Evolutionary conservation across 1,140 invertebrate genomes (phyloP).

Genomic region (Cylas formicarius): DNA sequence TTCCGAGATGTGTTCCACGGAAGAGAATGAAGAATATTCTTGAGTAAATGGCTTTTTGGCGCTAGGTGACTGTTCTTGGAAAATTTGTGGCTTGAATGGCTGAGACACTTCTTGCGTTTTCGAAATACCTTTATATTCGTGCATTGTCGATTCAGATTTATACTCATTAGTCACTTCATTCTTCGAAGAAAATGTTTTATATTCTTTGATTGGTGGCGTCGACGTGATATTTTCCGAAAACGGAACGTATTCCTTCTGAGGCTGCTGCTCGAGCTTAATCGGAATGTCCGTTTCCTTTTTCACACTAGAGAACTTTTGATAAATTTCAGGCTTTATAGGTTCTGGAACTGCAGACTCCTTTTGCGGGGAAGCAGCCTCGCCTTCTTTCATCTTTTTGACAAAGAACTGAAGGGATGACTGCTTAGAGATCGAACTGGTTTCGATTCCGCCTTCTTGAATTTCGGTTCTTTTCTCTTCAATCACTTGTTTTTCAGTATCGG

Average conservation of each 20-base stretch:
- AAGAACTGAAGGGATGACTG: slow-evolving; percentile 42
- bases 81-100: slow-evolving; percentile 11
- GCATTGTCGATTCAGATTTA: slow-evolving; percentile 21
- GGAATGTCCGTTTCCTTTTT: slow-evolving; percentile 21
- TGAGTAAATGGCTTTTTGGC: slow-evolving; percentile 13
- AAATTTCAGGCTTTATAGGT: slow-evolving; percentile 35
- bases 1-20: slow-evolving; percentile 23
- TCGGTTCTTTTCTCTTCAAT: slow-evolving; percentile 30
- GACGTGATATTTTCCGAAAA: slow-evolving; percentile 21
- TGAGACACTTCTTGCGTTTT: slow-evolving; percentile 15
- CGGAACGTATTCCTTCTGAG: slow-evolving; percentile 29
- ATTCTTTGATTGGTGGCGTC: slow-evolving; percentile 17
- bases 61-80: neutral
- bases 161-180: slow-evolving; percentile 17
- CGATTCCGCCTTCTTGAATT: slow-evolving; percentile 34
- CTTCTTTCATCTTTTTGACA: slow-evolving; percentile 40
- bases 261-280: slow-evolving; percentile 10
- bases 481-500: slow-evolving; percentile 21
- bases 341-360: slow-evolving; percentile 31
- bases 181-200: slow-evolving; percentile 23
- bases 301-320: slow-evolving; percentile 34
- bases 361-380: slow-evolving; percentile 21
- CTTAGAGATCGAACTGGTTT: slow-evolving; percentile 41
- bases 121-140: slow-evolving; percentile 26
- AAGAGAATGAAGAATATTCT: slow-evolving; percentile 21